phyloP scores from a whole-genome alignment of 2,888 invertebrate species.

The Isoperla grammatica region DNA sequence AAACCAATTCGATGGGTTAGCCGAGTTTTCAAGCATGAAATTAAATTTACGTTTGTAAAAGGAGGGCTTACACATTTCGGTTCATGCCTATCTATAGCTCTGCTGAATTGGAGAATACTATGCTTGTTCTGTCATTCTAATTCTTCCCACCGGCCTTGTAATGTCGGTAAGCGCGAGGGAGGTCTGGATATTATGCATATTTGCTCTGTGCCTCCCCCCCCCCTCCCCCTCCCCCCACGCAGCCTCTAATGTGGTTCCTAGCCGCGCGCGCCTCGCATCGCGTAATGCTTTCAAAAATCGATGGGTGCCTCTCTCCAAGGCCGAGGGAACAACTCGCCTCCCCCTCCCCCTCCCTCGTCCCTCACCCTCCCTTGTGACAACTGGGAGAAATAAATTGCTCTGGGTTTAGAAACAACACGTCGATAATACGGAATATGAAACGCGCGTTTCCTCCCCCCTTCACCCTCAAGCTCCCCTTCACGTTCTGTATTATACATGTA shows the following conservation, averaged over 20 bases:
- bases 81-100: too few relatives aligned
- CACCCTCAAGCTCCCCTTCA: constrained; percentile 29
- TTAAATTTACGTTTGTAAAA: too few relatives aligned
- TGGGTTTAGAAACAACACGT: constrained; percentile 30
- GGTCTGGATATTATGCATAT: constrained; percentile 25
- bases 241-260: constrained; percentile 2
- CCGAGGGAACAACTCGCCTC: constrained; percentile 9
- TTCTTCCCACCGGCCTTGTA: too few relatives aligned
- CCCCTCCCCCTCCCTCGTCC: constrained; percentile 16
- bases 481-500: too few relatives aligned
- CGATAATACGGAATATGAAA: constrained; percentile 29
- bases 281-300: constrained; percentile 37
- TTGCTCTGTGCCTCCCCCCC: constrained; percentile 11
- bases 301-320: constrained; percentile 34
- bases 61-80: too few relatives aligned
- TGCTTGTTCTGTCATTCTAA: too few relatives aligned
- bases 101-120: too few relatives aligned
- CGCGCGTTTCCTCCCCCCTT: constrained; percentile 29
- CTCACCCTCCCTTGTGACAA: constrained; percentile 26
- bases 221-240: constrained; percentile 6
- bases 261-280: constrained; percentile 18
- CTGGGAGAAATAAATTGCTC: constrained; percentile 31
- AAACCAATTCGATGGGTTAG: too few relatives aligned
- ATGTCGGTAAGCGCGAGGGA: constrained; percentile 24
- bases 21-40: too few relatives aligned